These are phyloP conservation scores for Catotricha subobsoleta DNA, from an alignment of 2,888 invertebrate genomes.

Conservation along the genomic window DNA sequence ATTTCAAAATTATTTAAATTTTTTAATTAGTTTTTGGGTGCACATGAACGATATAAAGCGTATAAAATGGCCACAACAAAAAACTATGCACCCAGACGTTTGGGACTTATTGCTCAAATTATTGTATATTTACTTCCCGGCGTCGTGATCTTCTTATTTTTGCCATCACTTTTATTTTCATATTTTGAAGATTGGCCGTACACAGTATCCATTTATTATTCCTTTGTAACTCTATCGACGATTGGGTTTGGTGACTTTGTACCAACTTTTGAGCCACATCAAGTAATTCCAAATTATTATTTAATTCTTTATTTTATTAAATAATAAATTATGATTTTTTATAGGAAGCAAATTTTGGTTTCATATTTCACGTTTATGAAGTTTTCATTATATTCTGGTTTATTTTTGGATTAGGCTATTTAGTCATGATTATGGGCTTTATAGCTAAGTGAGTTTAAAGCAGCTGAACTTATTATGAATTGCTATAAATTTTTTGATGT, in stretches of 20 bases:
- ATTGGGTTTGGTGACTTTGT: slow-evolving; percentile 90
- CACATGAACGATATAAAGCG: slow-evolving; percentile 65
- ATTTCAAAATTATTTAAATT: background rate
- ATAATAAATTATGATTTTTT: background rate
- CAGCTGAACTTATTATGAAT: too few species aligned
- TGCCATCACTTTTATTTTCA: slow-evolving; percentile 70
- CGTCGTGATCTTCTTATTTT: slow-evolving; percentile 66
- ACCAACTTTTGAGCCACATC: slow-evolving; percentile 36
- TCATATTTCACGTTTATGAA: slow-evolving; percentile 63
- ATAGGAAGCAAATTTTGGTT: slow-evolving; percentile 32
- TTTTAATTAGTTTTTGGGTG: slow-evolving; percentile 44
- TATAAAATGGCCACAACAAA: slow-evolving; percentile 39
- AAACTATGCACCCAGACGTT: slow-evolving; percentile 44
- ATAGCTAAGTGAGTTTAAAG: slow-evolving; percentile 38
- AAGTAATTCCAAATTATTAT: slow-evolving; percentile 35
- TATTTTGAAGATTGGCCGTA: slow-evolving; percentile 76
- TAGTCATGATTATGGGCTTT: slow-evolving; percentile 76
- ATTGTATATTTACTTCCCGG: slow-evolving; percentile 76
- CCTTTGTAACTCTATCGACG: slow-evolving; percentile 71
- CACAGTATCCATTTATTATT: slow-evolving; percentile 67
- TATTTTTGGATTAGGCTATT: slow-evolving; percentile 77
- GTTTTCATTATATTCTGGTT: slow-evolving; percentile 74
- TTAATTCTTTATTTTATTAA: background rate
- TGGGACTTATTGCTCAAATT: slow-evolving; percentile 62
- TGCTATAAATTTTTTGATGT: too few species aligned